phyloP scores from a whole-genome alignment of 1,140 invertebrate genomes.

The Anoplolepis gracilipes region DNA sequence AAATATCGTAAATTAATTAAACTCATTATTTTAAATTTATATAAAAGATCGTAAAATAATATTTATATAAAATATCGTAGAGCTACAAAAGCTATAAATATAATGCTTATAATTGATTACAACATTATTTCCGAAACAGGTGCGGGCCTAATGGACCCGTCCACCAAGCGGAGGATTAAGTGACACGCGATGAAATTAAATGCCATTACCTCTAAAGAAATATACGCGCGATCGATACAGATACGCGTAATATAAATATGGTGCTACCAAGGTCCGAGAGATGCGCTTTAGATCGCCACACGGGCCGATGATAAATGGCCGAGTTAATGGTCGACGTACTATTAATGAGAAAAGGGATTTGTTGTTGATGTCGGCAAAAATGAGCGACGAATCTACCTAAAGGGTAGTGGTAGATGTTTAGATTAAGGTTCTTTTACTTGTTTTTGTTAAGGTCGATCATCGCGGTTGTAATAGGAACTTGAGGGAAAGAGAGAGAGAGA shows the following conservation, averaged over 20 bases:
- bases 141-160: slow-evolving; percentile 49
- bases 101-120: slow-evolving; percentile 17
- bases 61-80: background rate
- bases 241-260: slow-evolving; percentile 62
- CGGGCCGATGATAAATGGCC: slow-evolving; percentile 67
- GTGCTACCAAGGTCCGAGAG: slow-evolving; percentile 43
- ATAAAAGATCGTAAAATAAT: background rate
- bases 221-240: slow-evolving; percentile 72
- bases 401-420: slow-evolving; percentile 33
- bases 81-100: background rate
- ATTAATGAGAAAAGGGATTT: slow-evolving; percentile 68
- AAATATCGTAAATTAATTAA: too few relatives aligned
- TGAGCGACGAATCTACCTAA: slow-evolving; percentile 44
- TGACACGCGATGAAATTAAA: slow-evolving; percentile 70
- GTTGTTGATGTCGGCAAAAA: slow-evolving; percentile 57
- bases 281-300: slow-evolving; percentile 60
- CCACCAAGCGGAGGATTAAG: slow-evolving; percentile 52
- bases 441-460: slow-evolving; percentile 6
- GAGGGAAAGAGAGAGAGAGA: too few relatives aligned
- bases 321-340: slow-evolving; percentile 63
- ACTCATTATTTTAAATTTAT: too few relatives aligned
- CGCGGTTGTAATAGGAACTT: background rate
- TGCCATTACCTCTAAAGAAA: slow-evolving; percentile 69
- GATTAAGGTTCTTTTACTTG: slow-evolving; percentile 27
- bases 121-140: slow-evolving; percentile 36